Evolutionary conservation across 1,140 invertebrate genomes (phyloP).

Genomic region (Wasmannia auropunctata): DNA sequence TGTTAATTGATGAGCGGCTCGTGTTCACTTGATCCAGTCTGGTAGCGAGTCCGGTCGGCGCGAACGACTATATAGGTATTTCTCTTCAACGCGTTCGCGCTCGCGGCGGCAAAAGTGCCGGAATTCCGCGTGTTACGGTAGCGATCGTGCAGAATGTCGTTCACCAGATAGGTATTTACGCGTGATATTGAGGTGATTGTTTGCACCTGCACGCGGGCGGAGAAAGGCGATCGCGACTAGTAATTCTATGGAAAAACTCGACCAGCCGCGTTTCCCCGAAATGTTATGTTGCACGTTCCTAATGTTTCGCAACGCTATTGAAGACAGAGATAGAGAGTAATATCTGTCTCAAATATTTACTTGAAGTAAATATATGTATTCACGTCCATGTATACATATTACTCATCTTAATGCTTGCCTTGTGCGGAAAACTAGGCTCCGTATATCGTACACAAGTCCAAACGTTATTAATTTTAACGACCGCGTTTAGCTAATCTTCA

Average conservation of each 20-base stretch:
- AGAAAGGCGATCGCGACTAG: conserved; percentile 28
- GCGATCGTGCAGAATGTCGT: conserved; percentile 49
- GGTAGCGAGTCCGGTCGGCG: not conserved
- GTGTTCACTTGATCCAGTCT: not conserved
- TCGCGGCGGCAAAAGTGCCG: conserved; percentile 32
- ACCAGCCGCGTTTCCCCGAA: not conserved
- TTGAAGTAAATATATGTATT: too few species aligned
- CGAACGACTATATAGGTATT: conserved; percentile 13
- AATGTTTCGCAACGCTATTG: not conserved
- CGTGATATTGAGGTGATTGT: conserved; percentile 26
- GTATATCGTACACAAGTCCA: not conserved
- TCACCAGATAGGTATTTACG: conserved; percentile 17
- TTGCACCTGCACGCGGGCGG: conserved; percentile 18
- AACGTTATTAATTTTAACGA: conserved; percentile 8
- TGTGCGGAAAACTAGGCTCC: not conserved
- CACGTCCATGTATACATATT: too few species aligned
- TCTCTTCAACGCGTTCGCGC: conserved; percentile 5
- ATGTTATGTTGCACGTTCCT: not conserved
- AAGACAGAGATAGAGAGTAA: not conserved
- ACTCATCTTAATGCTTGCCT: not conserved
- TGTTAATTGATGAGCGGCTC: conserved; percentile 46
- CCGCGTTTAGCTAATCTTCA: conserved; percentile 41
- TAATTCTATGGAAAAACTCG: not conserved
- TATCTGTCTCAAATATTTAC: not conserved
- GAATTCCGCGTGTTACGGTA: conserved; percentile 58